Conservation (phyloP, 2,888 invertebrate genomes). For the Thymelicus lineola region DNA sequence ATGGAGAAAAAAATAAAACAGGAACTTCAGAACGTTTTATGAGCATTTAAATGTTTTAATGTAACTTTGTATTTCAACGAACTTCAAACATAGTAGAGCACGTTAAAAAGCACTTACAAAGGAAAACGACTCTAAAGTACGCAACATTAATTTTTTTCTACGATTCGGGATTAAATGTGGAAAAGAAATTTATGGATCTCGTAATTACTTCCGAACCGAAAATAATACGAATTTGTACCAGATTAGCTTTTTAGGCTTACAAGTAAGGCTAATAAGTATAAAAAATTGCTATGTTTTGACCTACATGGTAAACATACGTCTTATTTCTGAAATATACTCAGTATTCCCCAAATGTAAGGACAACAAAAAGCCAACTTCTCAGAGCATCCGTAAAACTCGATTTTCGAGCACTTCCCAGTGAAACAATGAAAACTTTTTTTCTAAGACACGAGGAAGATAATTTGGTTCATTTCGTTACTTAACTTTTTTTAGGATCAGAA, state of each 20-base stretch:
- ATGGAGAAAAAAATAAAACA: neutral
- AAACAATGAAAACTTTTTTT: neutral
- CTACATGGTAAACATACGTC: no score
- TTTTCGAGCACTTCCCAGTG: neutral
- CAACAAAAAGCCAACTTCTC: neutral
- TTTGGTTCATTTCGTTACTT: no score
- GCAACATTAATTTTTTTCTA: conserved; percentile 32
- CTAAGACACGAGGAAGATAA: neutral
- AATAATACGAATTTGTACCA: neutral
- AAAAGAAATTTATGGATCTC: conserved; percentile 20
- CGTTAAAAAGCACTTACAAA: conserved; percentile 34
- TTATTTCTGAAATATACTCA: no score
- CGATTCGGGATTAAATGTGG: conserved; percentile 16
- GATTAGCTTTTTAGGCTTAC: neutral
- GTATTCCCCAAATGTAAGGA: neutral
- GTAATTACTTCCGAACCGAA: conserved; percentile 6
- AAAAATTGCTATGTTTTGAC: no score
- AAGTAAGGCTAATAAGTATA: no score
- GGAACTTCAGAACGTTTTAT: neutral
- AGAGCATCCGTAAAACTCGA: neutral
- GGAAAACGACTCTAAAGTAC: conserved; percentile 24
- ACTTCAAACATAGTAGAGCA: conserved; percentile 26
- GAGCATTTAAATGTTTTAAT: conserved; percentile 11
- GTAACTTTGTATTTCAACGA: conserved; percentile 12
- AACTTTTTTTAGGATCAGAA: no score